Evolutionary conservation across 2,888 invertebrate genomes (phyloP), one percentile per base, ranked within the genome.

Genomic region (Chesias legatella): DNA sequence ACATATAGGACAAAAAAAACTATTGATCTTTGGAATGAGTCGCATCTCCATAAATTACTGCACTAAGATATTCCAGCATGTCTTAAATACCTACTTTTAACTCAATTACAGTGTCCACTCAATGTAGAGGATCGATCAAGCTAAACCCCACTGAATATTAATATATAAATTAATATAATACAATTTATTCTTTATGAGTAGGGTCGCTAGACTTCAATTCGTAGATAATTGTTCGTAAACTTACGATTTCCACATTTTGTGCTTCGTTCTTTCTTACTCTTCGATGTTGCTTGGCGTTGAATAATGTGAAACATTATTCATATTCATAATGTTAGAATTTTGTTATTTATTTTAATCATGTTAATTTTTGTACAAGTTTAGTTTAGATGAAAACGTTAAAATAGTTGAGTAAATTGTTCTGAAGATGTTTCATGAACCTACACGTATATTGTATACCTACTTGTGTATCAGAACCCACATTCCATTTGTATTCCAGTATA

Each of bases 251-350:
- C 67, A 73, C 70, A 63, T 62, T 67, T 67, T 68, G 74, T 76
- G 84, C 84, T 84, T 82, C 67, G 73, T 83, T 75, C 71, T 73
- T 77, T 78, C 75, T 58, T 66, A 73, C 64, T 77, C 73, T 72
- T 83, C 75, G 79, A 79, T 84, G 84, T 85, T 79, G 85, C 84
- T 86, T 86, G 77, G 68, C 81, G 79, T 83, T 83, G 69, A 73
- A 77, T 77, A 67, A 79, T 81, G 77, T 82, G 66, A 76, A 78
- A 85, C 75, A 79, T 83, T 81, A 63, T 73, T 69, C 45, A 33
- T 39, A 35, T 28, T 32, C 22, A 67, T 53, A 55, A 63, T 73
- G 71, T 69, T 74, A 78, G 70, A 79, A 73, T 75, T n/a, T 75
- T 77, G 74, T 67, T 57, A 64, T 75, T 79, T 76, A 68, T 71